Percentiles rank a stretch among this genome's conserved stretches.
phyloP scores from a whole-genome alignment of 1,140 invertebrate species.

The Odontomachus brunneus region DNA sequence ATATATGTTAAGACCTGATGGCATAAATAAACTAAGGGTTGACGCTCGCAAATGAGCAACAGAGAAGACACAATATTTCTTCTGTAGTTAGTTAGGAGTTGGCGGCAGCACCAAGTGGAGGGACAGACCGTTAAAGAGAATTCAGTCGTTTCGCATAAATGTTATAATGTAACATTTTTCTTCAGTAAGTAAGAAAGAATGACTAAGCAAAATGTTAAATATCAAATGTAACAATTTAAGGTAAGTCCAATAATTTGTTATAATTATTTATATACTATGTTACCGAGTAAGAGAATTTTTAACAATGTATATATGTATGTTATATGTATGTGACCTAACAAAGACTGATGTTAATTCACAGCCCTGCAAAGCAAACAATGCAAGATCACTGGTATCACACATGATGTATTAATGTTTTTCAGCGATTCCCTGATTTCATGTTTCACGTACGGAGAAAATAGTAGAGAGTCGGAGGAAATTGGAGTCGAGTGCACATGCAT shows the following conservation, averaged over 20 bases:
- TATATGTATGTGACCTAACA: too few species aligned
- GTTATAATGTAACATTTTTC: constrained; percentile 21
- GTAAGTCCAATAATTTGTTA: neutral
- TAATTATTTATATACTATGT: too few species aligned
- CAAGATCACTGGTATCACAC: too few species aligned
- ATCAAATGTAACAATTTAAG: neutral
- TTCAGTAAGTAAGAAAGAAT: neutral
- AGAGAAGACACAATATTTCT: constrained; percentile 36
- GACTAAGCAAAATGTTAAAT: neutral
- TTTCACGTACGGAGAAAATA: too few species aligned
- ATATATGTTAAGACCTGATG: constrained; percentile 67
- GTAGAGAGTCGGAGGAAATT: too few species aligned
- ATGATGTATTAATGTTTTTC: too few species aligned
- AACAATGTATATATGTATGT: too few species aligned
- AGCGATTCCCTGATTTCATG: too few species aligned
- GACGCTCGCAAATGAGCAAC: constrained; percentile 65
- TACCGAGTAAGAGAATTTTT: too few species aligned
- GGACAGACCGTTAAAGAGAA: constrained; percentile 17
- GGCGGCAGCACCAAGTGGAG: neutral
- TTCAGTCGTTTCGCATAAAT: constrained; percentile 9
- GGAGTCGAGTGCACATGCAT: too few species aligned
- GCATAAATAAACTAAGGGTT: constrained; percentile 68
- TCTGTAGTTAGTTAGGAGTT: constrained; percentile 15
- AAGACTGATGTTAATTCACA: too few species aligned
- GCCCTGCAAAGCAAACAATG: too few species aligned